Evolutionary conservation across 2,797 vertebrate genomes (phyloP), one percentile per base, ranked within the genome.

Genomic region (Xenops minutus): DNA sequence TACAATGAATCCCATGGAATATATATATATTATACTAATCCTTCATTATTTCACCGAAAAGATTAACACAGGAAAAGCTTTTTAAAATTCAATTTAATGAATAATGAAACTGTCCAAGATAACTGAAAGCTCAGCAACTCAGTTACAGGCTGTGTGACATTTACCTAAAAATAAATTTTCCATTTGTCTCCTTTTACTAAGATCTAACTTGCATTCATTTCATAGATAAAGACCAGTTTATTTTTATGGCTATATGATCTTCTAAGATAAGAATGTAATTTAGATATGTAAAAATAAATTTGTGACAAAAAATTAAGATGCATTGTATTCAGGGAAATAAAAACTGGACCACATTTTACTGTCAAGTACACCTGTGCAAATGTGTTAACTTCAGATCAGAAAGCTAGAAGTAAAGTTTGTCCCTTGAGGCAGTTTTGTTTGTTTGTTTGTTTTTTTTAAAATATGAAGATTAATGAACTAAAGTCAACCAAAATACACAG

Each of bases 81-180:
- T 92, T 88, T 79, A 58, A 69, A 93, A 79, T 93, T 83, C 48
- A 75, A 49, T 84, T 67, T 82, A 78, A 88, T 86, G 55, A 95
- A 94, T 94, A 94, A 94, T 92, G 74, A 92, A 95, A 94, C 39
- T 81, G 69, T 76, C 66, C 69, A 82, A 86, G 34, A 49, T 44
- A 95, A 86, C 51, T 88, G 79, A 96, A 95, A 93, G 69, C 79
- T 89, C 82, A 95, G 85, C 85, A 95, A 80, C 79, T 94, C 46
- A 44, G 88, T 80, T 88, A 91, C 61, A 85, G 54, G 14, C 46
- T 44, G 7, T 44, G 10, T 86, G 92, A 84, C 77, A 75, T 68
- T 55, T 83, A 86, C 54, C 82, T 85, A 92, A 94, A 95, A 92
- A 89, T 54, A 94, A 78, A 83, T 83, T 89, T 94, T 94, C 41